Evolutionary conservation across 1,140 invertebrate species (phyloP).

Genomic region (Apis cerana): DNA sequence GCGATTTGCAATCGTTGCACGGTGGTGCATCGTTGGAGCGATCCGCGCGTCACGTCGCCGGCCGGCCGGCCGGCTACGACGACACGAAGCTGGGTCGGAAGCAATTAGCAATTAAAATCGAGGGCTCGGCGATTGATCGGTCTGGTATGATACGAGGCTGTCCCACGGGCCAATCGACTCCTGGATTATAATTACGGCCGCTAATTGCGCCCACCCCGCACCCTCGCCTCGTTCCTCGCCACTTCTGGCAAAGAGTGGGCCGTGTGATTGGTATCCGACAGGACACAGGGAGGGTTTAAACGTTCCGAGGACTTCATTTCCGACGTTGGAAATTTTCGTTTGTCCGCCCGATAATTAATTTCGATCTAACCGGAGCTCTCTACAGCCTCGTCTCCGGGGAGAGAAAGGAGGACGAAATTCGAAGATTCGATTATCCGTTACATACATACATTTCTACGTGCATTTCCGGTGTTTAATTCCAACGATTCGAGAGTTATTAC

Average conservation of each 20-base stretch:
- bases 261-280: slow-evolving; percentile 30
- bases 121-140: slow-evolving; percentile 52
- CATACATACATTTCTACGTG: no score
- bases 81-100: slow-evolving; percentile 31
- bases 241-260: background rate
- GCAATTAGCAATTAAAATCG: slow-evolving; percentile 74
- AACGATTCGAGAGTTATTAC: background rate
- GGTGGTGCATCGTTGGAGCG: slow-evolving; percentile 30
- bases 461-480: slow-evolving; percentile 17
- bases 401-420: background rate
- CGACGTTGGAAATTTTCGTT: background rate
- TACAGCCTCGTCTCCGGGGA: no score
- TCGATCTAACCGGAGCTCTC: background rate
- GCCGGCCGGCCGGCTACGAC: slow-evolving; percentile 31
- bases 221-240: background rate
- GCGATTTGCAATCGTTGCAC: slow-evolving; percentile 47
- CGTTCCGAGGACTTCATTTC: slow-evolving; percentile 32
- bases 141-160: slow-evolving; percentile 52
- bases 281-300: slow-evolving; percentile 20
- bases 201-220: slow-evolving; percentile 56
- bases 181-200: slow-evolving; percentile 68
- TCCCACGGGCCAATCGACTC: slow-evolving; percentile 59
- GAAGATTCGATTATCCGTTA: background rate
- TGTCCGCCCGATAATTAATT: slow-evolving; percentile 6
- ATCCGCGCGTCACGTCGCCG: slow-evolving; percentile 39